Evolutionary conservation across 2,113 vertebrate species (phyloP).

Genomic region (Empidonax traillii): DNA sequence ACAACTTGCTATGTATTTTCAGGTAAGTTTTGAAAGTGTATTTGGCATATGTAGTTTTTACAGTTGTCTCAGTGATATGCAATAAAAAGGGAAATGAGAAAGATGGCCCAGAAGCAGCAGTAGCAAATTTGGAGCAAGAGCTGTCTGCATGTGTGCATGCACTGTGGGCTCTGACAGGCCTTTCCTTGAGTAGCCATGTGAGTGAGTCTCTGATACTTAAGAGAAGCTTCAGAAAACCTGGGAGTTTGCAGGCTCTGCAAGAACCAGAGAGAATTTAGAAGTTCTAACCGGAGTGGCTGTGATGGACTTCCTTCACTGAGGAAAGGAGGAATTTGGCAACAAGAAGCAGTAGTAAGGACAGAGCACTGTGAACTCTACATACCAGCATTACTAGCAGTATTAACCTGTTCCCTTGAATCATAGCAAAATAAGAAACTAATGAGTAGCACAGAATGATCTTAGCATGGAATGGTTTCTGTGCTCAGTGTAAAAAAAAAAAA

Average conservation of each 20-base stretch:
- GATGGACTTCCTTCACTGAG: background rate
- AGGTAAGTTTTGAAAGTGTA: background rate
- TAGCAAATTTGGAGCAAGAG: background rate
- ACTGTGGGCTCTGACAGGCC: background rate
- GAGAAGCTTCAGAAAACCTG: background rate
- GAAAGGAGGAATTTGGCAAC: background rate
- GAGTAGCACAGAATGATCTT: background rate
- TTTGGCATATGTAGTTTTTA: background rate
- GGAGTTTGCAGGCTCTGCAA: background rate
- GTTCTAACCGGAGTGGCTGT: background rate
- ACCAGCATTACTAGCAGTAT: background rate
- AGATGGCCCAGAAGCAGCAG: background rate
- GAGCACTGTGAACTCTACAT: background rate
- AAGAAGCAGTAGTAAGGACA: background rate
- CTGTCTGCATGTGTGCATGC: background rate
- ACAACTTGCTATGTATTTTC: background rate
- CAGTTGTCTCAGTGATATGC: background rate
- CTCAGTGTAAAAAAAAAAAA: background rate
- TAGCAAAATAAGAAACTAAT: background rate
- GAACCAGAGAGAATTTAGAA: background rate
- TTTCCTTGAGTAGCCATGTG: background rate
- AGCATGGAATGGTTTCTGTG: background rate
- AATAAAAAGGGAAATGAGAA: background rate
- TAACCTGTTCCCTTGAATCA: background rate
- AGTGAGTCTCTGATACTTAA: background rate